Evolutionary conservation across 2,888 invertebrate species (phyloP).

Genomic region (Agriopis leucophaearia): DNA sequence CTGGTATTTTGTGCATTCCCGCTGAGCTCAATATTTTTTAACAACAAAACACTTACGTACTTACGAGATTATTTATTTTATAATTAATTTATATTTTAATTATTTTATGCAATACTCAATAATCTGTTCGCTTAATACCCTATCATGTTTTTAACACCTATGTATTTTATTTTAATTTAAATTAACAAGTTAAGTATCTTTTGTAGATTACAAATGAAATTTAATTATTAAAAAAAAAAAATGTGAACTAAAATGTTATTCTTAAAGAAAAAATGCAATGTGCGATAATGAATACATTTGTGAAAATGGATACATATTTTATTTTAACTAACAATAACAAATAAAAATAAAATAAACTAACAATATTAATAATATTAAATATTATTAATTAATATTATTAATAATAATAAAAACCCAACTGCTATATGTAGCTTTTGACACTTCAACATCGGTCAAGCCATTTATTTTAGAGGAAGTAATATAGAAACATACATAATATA

Average conservation of each 20-base stretch:
- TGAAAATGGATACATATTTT: neutral
- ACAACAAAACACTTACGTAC: slow-evolving; percentile 54
- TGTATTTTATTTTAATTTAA: slow-evolving; percentile 7
- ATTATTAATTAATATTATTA: too few relatives aligned
- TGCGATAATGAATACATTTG: slow-evolving; percentile 6
- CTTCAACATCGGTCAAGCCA: too few relatives aligned
- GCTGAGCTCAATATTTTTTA: slow-evolving; percentile 50
- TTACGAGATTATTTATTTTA: slow-evolving; percentile 59
- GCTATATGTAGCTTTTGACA: too few relatives aligned
- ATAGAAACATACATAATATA: too few relatives aligned
- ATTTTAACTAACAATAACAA: too few relatives aligned
- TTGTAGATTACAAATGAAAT: neutral
- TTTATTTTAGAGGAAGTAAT: too few relatives aligned
- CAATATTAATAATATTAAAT: too few relatives aligned
- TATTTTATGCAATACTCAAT: slow-evolving; percentile 10
- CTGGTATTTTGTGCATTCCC: slow-evolving; percentile 53
- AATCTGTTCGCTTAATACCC: slow-evolving; percentile 3
- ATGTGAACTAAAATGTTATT: neutral
- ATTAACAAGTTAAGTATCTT: neutral
- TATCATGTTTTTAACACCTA: slow-evolving; percentile 9
- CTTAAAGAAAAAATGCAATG: neutral
- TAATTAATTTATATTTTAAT: slow-evolving; percentile 14
- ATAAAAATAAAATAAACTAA: too few relatives aligned
- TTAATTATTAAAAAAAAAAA: slow-evolving; percentile 1
- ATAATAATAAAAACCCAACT: too few relatives aligned